Conservation (phyloP, 1,140 invertebrate species). For the Oryctes rhinoceros region DNA sequence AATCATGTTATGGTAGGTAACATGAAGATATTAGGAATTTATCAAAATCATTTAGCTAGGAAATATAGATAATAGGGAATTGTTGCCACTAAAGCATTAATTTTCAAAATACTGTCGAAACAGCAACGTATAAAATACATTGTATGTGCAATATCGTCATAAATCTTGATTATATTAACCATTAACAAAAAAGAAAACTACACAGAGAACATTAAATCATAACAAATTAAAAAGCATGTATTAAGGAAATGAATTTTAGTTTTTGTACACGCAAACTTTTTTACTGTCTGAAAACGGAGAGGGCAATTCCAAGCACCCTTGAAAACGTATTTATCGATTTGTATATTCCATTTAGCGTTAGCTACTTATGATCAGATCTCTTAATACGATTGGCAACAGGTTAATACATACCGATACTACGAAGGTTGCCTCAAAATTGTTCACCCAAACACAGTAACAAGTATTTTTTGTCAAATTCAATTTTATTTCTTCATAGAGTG, state of each 20-base stretch:
- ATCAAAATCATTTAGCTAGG: no score
- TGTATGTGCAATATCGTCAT: not conserved
- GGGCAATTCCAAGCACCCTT: not conserved
- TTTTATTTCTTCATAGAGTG: no score
- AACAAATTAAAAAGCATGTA: not conserved
- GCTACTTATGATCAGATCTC: not conserved
- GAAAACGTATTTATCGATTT: not conserved
- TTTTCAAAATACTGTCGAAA: no score
- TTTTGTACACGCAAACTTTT: not conserved
- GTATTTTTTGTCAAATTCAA: no score
- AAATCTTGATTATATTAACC: not conserved
- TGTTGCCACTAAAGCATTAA: no score
- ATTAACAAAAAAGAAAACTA: not conserved
- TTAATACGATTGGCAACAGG: not conserved
- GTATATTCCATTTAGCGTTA: not conserved
- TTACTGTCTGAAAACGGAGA: not conserved
- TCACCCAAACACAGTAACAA: not conserved
- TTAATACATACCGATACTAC: not conserved
- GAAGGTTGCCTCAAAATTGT: not conserved
- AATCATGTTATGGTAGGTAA: no score
- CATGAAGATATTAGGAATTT: no score
- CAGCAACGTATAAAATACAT: not conserved
- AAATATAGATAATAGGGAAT: no score
- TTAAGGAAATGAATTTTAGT: constrained; percentile 15
- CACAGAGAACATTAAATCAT: not conserved